Evolutionary conservation across 92 coral and sea anemone genomes (phyloP), one percentile per base, ranked within the genome.

Genomic region (Phenganax stokvisi): DNA sequence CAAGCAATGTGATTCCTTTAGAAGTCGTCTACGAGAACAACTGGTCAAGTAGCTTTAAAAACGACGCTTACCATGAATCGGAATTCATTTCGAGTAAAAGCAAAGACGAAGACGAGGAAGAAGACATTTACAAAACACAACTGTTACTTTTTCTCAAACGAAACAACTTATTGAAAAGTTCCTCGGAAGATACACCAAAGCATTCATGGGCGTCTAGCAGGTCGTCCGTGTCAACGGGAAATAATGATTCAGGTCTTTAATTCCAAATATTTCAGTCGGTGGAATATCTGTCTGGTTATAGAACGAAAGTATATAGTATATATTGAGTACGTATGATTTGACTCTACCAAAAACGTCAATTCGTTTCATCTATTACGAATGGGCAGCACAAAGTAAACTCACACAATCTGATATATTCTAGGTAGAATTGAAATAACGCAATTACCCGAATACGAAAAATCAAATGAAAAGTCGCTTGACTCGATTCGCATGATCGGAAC

Each of bases 41-140:
- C 54, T 68, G 3, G 47, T 37, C 73, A 11, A 68, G 53, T 29
- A 79, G 83, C 37, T 79, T 79, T 51, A 79, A 79, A 64, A 47
- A 79, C 17, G 74, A 79, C 13, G 30, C 67, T 63, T 63, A 79
- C 20, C 54, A 47, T 17, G 74, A 79, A 13, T 64, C 83, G 7
- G 83, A 79, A 51, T 79, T 79, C 56, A 65, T 79, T 10, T 52
- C 67, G 9, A 73, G 54, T 8, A 53, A 53, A 20, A 73, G 54
- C 25, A 65, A 47, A 56, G 87, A 87, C 52, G 89, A 92, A 47
- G 88, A 92, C 47, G 97, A 89, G 51, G 96, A 89, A 53, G 92
- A 93, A 29, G 96, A 93, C 64, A 91, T 93, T 64, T 93, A 93
- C 83, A 93, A 93, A 58, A 84, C 90, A 58, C 97, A 93, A 72